Base-by-base conservation (phyloP, 2,113 vertebrate species). In the Antidorcas marsupialis region DNA sequence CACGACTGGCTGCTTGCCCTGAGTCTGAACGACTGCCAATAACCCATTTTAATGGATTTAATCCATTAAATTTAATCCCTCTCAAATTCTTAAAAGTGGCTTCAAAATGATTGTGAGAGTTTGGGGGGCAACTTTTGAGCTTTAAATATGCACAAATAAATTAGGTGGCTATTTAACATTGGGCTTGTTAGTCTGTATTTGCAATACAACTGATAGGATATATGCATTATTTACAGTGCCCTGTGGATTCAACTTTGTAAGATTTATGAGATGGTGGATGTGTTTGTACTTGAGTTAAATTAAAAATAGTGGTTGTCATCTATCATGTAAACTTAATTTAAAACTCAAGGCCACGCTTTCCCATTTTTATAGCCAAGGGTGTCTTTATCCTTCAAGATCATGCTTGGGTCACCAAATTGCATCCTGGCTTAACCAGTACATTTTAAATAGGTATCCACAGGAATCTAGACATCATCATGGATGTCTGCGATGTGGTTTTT, bases 201-300 rank as follows among this genome's bases (percentile, higher is more conserved):
- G 60, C n/a, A 91, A 94, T 33, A 64, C 10, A 92, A 87, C 16
- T 19, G 55, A 79, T n/a, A 81, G 43, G 28, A 90, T 84, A 30
- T 5, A 84, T 53, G 23, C 67, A 95, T 94, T 96, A 87, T 92
- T 95, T 89, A 95, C 90, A 95, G 71, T 82, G 79, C 71, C 79
- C n/a, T 82, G 14, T 84, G 47, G 82, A 52, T 90, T 94, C 85
- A 59, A 55, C 92, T 85, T 96, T 82, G 19, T 94, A 86, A 92
- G 91, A 97, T 95, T 97, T 94, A 92, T 89, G 76, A 96, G 84
- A 96, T 33, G 2, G 36, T 92, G 19, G 53, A 95, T 90, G 50
- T 92, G 15, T 87, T 87, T 67, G 13, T 33, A 93, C 60, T 90
- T 94, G 78, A 91, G 82, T 94, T 90, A 84, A 92, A 88, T 89